phyloP scores from a whole-genome alignment of 2,888 invertebrate genomes.

The Conus canariensis region DNA sequence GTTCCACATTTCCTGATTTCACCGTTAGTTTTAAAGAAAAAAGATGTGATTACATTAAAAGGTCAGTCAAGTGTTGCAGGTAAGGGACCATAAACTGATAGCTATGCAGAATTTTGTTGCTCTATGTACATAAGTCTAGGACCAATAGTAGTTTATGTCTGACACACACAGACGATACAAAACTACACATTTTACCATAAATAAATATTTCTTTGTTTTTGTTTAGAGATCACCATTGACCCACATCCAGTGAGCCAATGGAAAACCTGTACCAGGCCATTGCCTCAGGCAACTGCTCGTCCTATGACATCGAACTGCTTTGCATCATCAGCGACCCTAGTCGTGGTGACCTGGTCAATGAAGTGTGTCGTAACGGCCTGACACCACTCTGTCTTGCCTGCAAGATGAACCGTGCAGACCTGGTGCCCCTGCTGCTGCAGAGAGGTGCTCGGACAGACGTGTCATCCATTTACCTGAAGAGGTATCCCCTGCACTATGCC shows the following conservation, averaged over 20 bases:
- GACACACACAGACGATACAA: no score
- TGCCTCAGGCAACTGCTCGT: conserved; percentile 20
- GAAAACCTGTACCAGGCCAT: conserved; percentile 25
- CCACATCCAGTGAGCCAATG: background rate
- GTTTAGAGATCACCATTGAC: no score
- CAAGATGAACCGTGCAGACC: conserved; percentile 48
- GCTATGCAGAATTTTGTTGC: no score
- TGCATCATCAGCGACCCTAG: background rate
- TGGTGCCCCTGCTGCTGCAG: conserved; percentile 47
- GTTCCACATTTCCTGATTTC: no score
- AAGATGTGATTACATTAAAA: no score
- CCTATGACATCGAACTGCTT: conserved; percentile 38
- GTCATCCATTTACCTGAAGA: conserved; percentile 30
- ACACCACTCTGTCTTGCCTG: conserved; percentile 51
- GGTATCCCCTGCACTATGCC: conserved; percentile 51
- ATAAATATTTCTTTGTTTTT: no score
- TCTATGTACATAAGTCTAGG: no score
- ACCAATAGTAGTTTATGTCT: no score
- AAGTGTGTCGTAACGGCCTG: conserved; percentile 25
- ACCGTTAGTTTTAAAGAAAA: no score
- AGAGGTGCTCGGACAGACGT: conserved; percentile 48
- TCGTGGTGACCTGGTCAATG: background rate
- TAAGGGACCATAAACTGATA: no score
- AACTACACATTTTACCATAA: no score
- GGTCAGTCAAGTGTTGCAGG: no score